Evolutionary conservation across 2,888 invertebrate genomes (phyloP).

Genomic region (Drosophila cyrtoloma): DNA sequence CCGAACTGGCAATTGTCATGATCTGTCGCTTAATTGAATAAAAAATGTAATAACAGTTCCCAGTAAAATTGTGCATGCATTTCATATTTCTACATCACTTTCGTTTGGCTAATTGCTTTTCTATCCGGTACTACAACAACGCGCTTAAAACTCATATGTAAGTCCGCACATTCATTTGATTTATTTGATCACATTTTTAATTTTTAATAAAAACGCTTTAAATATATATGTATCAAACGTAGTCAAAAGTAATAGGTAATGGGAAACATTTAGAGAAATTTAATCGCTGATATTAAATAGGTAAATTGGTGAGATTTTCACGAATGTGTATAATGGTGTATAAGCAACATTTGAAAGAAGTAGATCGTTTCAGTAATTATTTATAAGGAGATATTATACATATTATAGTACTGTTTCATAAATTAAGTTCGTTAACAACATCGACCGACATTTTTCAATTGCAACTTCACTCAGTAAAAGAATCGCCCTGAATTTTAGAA

Average conservation of each 20-base stretch:
- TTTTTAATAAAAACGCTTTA: background rate
- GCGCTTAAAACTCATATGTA: background rate
- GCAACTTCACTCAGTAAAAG: background rate
- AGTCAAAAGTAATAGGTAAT: background rate
- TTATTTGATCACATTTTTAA: background rate
- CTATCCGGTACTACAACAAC: too few relatives aligned
- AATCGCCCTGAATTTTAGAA: background rate
- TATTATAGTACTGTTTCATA: background rate
- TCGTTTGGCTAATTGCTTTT: background rate
- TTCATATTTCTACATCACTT: background rate
- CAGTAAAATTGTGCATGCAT: background rate
- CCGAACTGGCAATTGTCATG: background rate
- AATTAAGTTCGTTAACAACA: background rate
- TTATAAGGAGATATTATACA: background rate
- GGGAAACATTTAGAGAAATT: background rate
- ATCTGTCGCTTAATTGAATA: conserved; percentile 9
- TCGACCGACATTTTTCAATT: too few relatives aligned
- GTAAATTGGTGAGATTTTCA: background rate
- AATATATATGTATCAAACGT: background rate
- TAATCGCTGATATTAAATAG: background rate
- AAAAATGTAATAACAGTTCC: background rate
- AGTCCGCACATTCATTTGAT: background rate
- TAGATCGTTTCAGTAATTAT: background rate
- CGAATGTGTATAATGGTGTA: background rate
- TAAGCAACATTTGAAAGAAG: background rate